Percentiles rank a stretch among this genome's conserved stretches.
phyloP scores from a whole-genome alignment of 2,797 vertebrate genomes.

The Esox lucius region DNA sequence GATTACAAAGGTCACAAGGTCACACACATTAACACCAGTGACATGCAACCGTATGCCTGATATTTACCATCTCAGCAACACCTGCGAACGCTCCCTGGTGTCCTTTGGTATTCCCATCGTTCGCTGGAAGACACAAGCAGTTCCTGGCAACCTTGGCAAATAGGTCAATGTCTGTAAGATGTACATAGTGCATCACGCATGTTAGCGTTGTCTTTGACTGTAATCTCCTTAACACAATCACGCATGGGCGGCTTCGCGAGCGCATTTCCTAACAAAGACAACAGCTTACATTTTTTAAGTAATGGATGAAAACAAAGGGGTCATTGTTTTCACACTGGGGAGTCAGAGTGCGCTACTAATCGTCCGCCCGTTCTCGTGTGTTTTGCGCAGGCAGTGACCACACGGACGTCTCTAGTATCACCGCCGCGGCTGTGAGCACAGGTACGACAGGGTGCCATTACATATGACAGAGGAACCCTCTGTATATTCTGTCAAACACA shows the following conservation, averaged over 20 bases:
- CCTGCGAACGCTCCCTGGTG: neutral
- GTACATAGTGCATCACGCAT: neutral
- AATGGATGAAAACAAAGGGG: neutral
- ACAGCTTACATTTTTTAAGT: neutral
- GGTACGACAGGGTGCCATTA: constrained; percentile 59
- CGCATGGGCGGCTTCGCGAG: too few relatives aligned
- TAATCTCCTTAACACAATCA: constrained; percentile 9
- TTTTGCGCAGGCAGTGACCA: constrained; percentile 76
- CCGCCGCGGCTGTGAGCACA: constrained; percentile 69
- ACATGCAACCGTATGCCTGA: constrained; percentile 8
- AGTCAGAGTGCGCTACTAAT: neutral
- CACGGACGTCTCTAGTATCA: constrained; percentile 74
- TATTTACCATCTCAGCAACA: constrained; percentile 1
- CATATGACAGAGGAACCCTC: neutral
- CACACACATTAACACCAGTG: constrained; percentile 11
- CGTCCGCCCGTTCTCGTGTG: neutral
- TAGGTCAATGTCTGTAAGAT: neutral
- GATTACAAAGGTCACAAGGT: constrained; percentile 28
- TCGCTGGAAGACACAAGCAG: neutral
- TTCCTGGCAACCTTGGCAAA: neutral
- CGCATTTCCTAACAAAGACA: too few relatives aligned
- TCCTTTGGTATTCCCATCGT: neutral
- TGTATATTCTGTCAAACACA: neutral
- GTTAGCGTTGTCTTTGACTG: constrained; percentile 8
- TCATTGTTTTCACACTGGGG: neutral